Conservation (phyloP, 2,113 vertebrate genomes). For the Zingel zingel region DNA sequence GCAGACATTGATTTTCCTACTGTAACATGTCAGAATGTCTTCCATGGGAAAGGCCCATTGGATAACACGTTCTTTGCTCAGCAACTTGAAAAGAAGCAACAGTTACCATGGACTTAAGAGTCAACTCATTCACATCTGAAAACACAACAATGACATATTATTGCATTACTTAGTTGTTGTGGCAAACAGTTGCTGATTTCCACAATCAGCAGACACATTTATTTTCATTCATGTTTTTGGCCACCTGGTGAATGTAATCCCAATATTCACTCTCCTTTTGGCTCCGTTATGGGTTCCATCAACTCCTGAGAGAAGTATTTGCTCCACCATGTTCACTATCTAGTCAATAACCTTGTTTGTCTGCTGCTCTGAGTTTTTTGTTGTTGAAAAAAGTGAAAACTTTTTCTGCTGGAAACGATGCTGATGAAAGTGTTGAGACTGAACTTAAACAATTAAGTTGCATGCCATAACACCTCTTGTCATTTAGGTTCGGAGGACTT, state of each 20-base stretch:
- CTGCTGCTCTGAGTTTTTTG: background rate
- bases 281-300: constrained; percentile 1
- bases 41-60: too few species aligned
- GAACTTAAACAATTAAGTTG: background rate
- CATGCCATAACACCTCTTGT: background rate
- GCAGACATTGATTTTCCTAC: too few species aligned
- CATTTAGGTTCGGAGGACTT: background rate
- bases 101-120: too few species aligned
- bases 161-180: too few species aligned
- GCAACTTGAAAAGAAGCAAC: too few species aligned
- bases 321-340: background rate
- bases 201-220: background rate
- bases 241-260: background rate
- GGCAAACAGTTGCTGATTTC: too few species aligned
- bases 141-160: too few species aligned
- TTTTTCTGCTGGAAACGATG: background rate
- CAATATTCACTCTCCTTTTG: background rate
- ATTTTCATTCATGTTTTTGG: background rate
- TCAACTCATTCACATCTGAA: too few species aligned
- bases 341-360: background rate
- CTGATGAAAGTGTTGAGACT: background rate
- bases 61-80: too few species aligned
- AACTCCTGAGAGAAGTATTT: background rate
- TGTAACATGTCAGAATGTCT: too few species aligned
- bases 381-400: background rate